Conservation (phyloP, 1,140 invertebrate species). For the Aporrectodea caliginosa region DNA sequence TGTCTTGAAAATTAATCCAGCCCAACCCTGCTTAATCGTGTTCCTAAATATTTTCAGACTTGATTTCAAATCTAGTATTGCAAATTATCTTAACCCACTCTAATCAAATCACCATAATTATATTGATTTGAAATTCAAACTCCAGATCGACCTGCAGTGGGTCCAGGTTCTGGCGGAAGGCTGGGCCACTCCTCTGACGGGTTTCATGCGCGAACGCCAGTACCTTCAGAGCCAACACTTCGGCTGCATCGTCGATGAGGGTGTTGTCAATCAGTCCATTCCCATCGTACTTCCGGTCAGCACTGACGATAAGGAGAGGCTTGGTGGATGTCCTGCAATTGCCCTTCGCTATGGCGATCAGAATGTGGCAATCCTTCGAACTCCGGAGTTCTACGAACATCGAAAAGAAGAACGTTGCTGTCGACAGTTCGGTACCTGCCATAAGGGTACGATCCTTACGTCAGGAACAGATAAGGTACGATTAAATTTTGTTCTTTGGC, state of each 20-base stretch:
- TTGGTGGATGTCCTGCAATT: conserved; percentile 64
- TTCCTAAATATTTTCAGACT: too few species aligned
- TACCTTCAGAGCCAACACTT: conserved; percentile 92
- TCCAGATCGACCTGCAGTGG: conserved; percentile 87
- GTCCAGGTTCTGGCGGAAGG: conserved; percentile 85
- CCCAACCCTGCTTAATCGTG: too few species aligned
- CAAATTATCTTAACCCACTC: too few species aligned
- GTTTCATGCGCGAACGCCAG: conserved; percentile 95
- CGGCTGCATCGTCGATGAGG: conserved; percentile 72
- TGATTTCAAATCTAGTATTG: too few species aligned
- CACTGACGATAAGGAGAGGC: conserved; percentile 70
- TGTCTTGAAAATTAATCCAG: too few species aligned
- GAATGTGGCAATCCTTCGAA: conserved; percentile 77
- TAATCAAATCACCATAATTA: too few species aligned
- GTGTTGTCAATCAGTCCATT: conserved; percentile 81
- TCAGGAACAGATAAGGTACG: too few species aligned
- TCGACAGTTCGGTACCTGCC: conserved; percentile 86
- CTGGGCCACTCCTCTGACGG: conserved; percentile 89
- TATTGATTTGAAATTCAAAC: too few species aligned
- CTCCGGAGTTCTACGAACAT: conserved; percentile 90
- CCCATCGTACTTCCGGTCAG: conserved; percentile 86
- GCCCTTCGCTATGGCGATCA: conserved; percentile 64
- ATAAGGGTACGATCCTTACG: conserved; percentile 83
- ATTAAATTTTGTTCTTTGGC: too few species aligned
- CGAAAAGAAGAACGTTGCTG: conserved; percentile 89